Evolutionary conservation across 2,113 vertebrate genomes (phyloP).

Genomic region (Gymnobelideus leadbeateri): DNA sequence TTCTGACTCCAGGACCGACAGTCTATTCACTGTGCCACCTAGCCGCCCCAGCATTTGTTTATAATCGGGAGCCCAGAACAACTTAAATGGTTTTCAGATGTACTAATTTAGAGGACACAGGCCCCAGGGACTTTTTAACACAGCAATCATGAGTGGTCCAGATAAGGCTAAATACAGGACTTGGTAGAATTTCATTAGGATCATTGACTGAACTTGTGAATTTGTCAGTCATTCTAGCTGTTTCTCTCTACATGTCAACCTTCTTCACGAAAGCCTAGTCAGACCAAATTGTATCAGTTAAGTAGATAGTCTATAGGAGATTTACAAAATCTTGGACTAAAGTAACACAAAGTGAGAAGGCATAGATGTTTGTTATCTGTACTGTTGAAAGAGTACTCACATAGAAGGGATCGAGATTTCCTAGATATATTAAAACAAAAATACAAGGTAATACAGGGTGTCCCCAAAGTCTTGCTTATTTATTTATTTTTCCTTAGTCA

Average conservation of each 20-base stretch:
- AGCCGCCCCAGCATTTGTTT: background rate
- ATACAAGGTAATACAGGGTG: background rate
- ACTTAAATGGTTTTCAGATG: background rate
- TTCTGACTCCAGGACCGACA: no score
- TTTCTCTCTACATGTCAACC: background rate
- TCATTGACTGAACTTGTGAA: background rate
- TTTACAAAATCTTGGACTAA: background rate
- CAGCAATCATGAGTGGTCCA: background rate
- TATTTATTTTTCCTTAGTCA: no score
- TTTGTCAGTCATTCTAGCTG: background rate
- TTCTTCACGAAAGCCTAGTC: background rate
- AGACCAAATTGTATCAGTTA: background rate
- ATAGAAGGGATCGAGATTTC: background rate
- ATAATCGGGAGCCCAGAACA: background rate
- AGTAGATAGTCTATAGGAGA: background rate
- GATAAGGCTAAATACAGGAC: background rate
- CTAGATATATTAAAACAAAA: background rate
- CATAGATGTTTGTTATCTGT: background rate
- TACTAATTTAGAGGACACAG: background rate
- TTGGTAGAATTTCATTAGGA: background rate
- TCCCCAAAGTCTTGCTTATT: background rate
- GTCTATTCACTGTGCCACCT: no score
- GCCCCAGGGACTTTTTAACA: background rate
- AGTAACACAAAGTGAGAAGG: background rate
- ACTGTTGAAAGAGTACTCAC: background rate